These are phyloP conservation scores for Larimichthys polyactis DNA, from an alignment of 2,113 vertebrate genomes.

Conservation along the genomic window DNA sequence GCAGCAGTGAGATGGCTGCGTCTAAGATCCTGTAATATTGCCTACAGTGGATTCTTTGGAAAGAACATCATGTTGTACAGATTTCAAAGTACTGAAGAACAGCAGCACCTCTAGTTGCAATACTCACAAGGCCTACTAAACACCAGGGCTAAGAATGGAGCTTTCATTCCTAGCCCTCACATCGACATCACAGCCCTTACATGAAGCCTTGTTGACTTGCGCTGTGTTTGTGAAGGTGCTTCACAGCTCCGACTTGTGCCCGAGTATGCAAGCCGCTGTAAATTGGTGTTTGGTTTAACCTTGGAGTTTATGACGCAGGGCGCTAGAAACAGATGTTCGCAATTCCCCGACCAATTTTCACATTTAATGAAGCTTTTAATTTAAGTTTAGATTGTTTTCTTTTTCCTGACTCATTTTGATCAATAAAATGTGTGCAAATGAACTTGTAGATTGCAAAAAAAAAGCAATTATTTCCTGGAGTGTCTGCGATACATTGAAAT, in stretches of 20 bases:
- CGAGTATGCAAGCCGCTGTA: conserved; percentile 59
- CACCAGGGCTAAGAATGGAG: conserved; percentile 40
- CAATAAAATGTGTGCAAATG: conserved; percentile 84
- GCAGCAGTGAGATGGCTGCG: not conserved
- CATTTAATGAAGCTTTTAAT: conserved; percentile 88
- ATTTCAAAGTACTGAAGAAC: conserved; percentile 31
- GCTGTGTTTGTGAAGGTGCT: conserved; percentile 49
- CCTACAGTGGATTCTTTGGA: conserved; percentile 11
- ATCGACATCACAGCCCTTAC: conserved; percentile 15
- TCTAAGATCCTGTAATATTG: not conserved
- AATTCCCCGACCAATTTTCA: conserved; percentile 85
- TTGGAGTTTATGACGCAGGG: conserved; percentile 80
- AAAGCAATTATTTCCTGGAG: conserved; percentile 76
- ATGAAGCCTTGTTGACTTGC: conserved; percentile 66
- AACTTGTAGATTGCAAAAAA: conserved; percentile 76
- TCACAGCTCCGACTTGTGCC: conserved; percentile 47
- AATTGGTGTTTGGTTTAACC: conserved; percentile 84
- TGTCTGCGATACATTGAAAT: conserved; percentile 72
- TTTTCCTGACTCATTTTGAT: conserved; percentile 76
- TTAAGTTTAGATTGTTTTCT: conserved; percentile 82
- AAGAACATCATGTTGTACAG: conserved; percentile 21
- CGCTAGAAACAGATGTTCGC: conserved; percentile 84
- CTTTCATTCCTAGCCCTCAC: conserved; percentile 43
- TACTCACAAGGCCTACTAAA: conserved; percentile 38
- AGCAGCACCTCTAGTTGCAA: conserved; percentile 24